Conservation (phyloP, 1,140 invertebrate species). For the Coptotermes formosanus region DNA sequence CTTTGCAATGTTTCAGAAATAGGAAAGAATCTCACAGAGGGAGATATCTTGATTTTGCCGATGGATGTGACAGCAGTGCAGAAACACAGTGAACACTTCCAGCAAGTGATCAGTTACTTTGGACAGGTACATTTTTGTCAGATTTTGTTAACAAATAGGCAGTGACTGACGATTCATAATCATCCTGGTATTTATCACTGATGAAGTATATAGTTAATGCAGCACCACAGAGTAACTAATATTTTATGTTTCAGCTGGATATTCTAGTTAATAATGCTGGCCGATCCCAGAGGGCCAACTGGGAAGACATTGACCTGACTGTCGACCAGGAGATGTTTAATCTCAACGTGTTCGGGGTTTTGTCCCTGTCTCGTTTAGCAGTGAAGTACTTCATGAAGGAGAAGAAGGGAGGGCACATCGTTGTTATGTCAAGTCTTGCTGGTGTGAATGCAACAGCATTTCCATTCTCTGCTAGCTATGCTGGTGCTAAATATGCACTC, state of each 20-base stretch:
- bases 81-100: constrained; percentile 61
- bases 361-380: constrained; percentile 69
- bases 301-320: constrained; percentile 70
- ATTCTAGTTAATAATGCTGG: constrained; percentile 84
- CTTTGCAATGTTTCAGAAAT: constrained; percentile 43
- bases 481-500: constrained; percentile 76
- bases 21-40: constrained; percentile 47
- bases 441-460: constrained; percentile 58
- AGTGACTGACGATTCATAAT: not conserved
- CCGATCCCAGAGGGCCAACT: constrained; percentile 72
- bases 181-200: not conserved
- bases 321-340: constrained; percentile 80
- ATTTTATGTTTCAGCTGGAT: constrained; percentile 57
- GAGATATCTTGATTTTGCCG: constrained; percentile 67
- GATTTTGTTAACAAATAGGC: no score
- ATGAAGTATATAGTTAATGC: not conserved
- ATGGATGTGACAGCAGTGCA: constrained; percentile 66
- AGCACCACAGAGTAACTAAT: not conserved
- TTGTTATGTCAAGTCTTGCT: constrained; percentile 71
- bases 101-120: constrained; percentile 67
- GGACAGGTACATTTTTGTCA: constrained; percentile 53
- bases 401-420: constrained; percentile 63
- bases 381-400: constrained; percentile 61
- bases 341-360: constrained; percentile 74
- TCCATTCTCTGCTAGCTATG: constrained; percentile 73